These are phyloP conservation scores for Siderastrea siderea DNA, from an alignment of 92 coral and sea anemone genomes.

Conservation along the genomic window DNA sequence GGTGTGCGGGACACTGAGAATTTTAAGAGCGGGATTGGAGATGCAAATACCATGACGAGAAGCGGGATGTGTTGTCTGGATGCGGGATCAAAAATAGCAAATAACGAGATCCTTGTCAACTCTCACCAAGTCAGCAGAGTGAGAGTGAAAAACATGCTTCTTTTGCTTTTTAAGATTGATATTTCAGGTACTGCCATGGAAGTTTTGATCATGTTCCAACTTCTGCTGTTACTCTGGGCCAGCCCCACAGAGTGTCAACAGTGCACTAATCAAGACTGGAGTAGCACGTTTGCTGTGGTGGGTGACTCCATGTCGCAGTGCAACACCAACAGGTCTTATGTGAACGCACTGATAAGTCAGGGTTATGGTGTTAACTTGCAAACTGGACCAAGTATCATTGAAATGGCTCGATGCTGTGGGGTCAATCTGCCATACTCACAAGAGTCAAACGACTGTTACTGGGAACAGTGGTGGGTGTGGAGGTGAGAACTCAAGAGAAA, in stretches of 20 bases:
- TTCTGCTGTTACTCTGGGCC: not conserved
- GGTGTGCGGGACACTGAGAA: too few relatives aligned
- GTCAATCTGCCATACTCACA: not conserved
- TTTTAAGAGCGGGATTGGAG: too few relatives aligned
- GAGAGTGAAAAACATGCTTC: too few relatives aligned
- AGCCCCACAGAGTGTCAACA: not conserved
- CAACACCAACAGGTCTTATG: not conserved
- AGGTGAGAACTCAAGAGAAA: too few relatives aligned
- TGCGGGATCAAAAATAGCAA: too few relatives aligned
- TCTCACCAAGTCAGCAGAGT: too few relatives aligned
- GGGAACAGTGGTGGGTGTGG: not conserved
- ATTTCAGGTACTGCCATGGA: not conserved
- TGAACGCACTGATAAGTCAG: not conserved
- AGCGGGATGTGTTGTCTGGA: too few relatives aligned
- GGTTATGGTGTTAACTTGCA: not conserved
- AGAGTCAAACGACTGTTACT: not conserved
- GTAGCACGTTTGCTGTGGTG: not conserved
- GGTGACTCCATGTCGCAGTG: not conserved
- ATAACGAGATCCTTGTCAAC: too few relatives aligned
- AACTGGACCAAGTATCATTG: not conserved
- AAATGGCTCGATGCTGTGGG: not conserved
- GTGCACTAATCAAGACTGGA: not conserved
- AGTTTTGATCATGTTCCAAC: not conserved
- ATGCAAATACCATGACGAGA: too few relatives aligned
- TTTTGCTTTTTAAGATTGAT: not conserved